Percentiles rank a stretch among this genome's conserved stretches.
These are phyloP conservation scores for Camptogramma bilineatum DNA, from an alignment of 2,888 invertebrate species.

Conservation along the genomic window DNA sequence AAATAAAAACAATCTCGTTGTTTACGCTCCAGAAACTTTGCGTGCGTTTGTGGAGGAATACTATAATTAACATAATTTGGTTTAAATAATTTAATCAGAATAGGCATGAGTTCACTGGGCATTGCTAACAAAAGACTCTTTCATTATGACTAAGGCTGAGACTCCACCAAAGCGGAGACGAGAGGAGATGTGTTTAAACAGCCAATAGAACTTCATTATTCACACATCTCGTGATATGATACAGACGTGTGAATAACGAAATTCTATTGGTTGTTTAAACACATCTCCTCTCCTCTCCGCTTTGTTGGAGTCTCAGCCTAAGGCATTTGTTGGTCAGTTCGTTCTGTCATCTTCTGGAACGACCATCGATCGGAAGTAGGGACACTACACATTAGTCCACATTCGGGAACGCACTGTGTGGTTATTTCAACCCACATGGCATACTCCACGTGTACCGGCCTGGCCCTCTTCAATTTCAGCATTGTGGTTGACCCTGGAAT, in stretches of 20 bases:
- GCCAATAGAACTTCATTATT: no score
- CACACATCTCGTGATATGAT: no score
- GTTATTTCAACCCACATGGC: neutral
- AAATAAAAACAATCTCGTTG: slow-evolving; percentile 56
- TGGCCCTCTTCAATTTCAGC: neutral
- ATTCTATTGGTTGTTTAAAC: no score
- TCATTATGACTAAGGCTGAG: slow-evolving; percentile 26
- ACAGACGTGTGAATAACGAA: no score
- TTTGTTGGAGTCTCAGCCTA: no score
- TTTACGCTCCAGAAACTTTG: slow-evolving; percentile 37
- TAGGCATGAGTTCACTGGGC: no score
- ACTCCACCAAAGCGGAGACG: no score
- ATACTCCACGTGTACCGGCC: neutral
- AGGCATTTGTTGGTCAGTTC: neutral
- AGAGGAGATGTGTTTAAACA: no score
- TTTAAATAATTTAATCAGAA: neutral
- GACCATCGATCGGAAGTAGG: neutral
- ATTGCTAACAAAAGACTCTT: neutral
- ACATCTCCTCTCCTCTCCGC: no score
- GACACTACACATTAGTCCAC: neutral
- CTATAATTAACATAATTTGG: neutral
- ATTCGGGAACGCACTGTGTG: neutral
- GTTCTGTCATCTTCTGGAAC: neutral
- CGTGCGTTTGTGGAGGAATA: slow-evolving; percentile 39
- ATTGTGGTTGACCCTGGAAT: neutral